Conservation (phyloP, 2,888 invertebrate genomes). For the Trachelus tabidus region DNA sequence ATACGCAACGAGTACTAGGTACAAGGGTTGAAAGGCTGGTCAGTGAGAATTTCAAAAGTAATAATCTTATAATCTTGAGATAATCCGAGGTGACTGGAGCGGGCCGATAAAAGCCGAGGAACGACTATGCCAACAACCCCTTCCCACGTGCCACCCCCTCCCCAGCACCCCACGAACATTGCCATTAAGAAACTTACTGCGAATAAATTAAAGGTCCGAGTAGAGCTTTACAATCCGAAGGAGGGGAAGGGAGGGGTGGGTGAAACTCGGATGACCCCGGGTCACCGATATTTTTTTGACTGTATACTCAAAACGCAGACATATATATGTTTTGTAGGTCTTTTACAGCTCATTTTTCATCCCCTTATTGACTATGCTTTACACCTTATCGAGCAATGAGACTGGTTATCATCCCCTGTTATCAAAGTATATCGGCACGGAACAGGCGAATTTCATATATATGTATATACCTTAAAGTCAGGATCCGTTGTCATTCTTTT, state of each 20-base stretch:
- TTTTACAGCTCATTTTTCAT: too few species aligned
- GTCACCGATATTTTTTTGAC: not conserved
- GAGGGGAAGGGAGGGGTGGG: too few species aligned
- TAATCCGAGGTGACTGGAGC: conserved; percentile 29
- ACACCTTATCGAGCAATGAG: not conserved
- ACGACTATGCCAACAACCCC: not conserved
- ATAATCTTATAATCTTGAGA: conserved; percentile 25
- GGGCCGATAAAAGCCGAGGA: conserved; percentile 26
- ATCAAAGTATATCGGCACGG: not conserved
- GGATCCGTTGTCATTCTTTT: conserved; percentile 77
- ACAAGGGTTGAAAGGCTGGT: not conserved
- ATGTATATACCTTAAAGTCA: conserved; percentile 76
- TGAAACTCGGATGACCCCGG: not conserved
- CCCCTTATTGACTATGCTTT: not conserved
- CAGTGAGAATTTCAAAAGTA: not conserved
- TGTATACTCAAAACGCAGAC: not conserved
- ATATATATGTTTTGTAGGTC: not conserved
- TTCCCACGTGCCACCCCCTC: not conserved
- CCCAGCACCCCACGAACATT: not conserved
- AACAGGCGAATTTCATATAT: too few species aligned
- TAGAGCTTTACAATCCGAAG: not conserved
- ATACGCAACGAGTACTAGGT: not conserved
- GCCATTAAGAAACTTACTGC: not conserved
- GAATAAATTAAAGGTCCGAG: conserved; percentile 1
- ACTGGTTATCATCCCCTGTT: not conserved